These are phyloP conservation scores for Rhinichthys klamathensis DNA, from an alignment of 2,113 vertebrate genomes.

Conservation along the genomic window DNA sequence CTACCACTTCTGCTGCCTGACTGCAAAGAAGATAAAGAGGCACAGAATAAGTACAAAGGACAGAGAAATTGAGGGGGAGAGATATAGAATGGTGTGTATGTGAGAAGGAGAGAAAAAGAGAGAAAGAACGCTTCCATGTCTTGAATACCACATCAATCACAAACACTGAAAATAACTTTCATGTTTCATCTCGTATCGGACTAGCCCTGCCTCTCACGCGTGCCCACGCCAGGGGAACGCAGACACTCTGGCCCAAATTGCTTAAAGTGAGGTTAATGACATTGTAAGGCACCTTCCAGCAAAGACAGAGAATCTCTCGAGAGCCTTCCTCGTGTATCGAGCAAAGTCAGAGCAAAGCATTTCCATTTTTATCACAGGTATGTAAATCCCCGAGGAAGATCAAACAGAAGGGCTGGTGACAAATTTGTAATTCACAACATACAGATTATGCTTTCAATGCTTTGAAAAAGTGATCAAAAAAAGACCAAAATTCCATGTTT, in stretches of 20 bases:
- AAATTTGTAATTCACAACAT: background rate
- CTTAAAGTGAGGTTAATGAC: conserved; percentile 74
- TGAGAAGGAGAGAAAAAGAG: conserved; percentile 32
- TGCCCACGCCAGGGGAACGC: conserved; percentile 55
- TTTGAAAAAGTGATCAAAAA: background rate
- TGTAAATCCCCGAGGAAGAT: conserved; percentile 23
- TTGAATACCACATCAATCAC: conserved; percentile 70
- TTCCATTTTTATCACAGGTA: conserved; percentile 54
- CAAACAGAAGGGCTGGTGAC: background rate
- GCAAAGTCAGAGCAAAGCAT: conserved; percentile 34
- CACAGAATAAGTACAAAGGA: conserved; percentile 19
- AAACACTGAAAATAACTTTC: conserved; percentile 64
- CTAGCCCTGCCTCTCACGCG: conserved; percentile 48
- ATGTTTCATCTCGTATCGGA: conserved; percentile 61
- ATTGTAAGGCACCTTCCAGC: conserved; percentile 57
- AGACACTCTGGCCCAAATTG: conserved; percentile 66
- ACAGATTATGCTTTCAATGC: background rate
- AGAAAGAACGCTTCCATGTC: conserved; percentile 28
- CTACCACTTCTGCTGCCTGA: conserved; percentile 47
- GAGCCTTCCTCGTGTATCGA: conserved; percentile 50
- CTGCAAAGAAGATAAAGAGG: conserved; percentile 59
- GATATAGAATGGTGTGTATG: background rate
- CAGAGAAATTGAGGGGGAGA: background rate
- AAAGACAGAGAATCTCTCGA: conserved; percentile 52
- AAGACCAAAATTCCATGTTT: too few relatives aligned